Base-by-base conservation (phyloP, 2,797 vertebrate species). In the Buceros bicornis region DNA sequence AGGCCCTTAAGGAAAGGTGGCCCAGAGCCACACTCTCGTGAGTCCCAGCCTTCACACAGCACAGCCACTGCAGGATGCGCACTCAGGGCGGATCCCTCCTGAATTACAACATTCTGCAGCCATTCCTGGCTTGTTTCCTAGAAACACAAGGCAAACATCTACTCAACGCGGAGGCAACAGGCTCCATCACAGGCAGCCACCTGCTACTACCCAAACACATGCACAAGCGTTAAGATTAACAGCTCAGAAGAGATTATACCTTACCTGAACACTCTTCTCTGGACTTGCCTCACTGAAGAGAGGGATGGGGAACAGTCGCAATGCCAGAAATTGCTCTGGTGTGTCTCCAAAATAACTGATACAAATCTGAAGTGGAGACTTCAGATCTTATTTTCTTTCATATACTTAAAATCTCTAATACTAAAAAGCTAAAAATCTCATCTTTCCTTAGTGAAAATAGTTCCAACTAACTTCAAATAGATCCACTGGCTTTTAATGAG, bases 51-150 rank as follows among this genome's bases (percentile, higher is more conserved):
- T 53, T n/a, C 57, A 29, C 1, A 3, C 16, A 56, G 31, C 42
- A 54, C 1, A 0, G 16, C 81, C 5, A 3, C 76, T 76, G 7
- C 35, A 43, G 62, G 26, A 64, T 4, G 20, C 2, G 1, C 19
- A n/a, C 80, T 64, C 1, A 2, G 64, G 42, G n/a, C 16, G 56
- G 47, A 58, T 3, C 8, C 16, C 26, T 80, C 58, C 37, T 16
- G 20, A 57, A 21, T 7, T 2, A 1, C 48, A 74, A 15, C 33
- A 29, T 11, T 25, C 35, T 5, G 0, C 13, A 6, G 24, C 10
- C 76, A 40, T 6, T 54, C 29, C 67, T 13, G 11, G 14, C 40
- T 77, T 12, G 16, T 31, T 54, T 72, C 53, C 51, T 37, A 51
- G 48, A 71, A 66, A 42, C 31, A 78, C 43, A 48, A 83, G 29